Conservation (phyloP, 2,113 vertebrate species). For the Paratilapia polleni region DNA sequence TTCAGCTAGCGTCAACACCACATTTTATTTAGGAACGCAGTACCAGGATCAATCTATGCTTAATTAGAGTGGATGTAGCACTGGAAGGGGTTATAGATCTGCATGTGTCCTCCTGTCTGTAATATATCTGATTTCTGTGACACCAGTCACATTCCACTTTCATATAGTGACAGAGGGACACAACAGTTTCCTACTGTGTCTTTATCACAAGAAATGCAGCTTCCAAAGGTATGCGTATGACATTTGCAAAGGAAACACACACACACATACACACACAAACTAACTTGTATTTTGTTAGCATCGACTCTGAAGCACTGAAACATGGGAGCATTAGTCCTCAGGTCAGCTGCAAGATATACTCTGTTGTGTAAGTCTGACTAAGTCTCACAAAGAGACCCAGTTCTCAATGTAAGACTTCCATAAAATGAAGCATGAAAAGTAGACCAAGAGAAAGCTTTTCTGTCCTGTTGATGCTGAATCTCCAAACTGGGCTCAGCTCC, state of each 20-base stretch:
- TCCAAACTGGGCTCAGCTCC: constrained; percentile 13
- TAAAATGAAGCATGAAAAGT: constrained; percentile 39
- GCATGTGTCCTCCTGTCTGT: neutral
- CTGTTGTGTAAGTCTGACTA: constrained; percentile 60
- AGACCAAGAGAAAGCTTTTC: constrained; percentile 11
- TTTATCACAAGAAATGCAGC: neutral
- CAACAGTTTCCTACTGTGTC: neutral
- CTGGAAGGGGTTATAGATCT: constrained; percentile 34
- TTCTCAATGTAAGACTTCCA: constrained; percentile 46
- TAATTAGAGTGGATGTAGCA: constrained; percentile 24
- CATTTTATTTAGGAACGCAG: neutral
- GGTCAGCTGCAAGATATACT: constrained; percentile 54
- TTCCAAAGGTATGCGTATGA: neutral
- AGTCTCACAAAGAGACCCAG: constrained; percentile 51
- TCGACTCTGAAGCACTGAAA: constrained; percentile 35
- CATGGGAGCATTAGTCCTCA: constrained; percentile 34
- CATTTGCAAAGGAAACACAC: neutral
- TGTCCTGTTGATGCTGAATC: constrained; percentile 37
- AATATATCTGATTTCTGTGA: neutral
- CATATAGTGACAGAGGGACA: neutral
- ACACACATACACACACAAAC: constrained; percentile 8
- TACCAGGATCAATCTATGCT: constrained; percentile 41
- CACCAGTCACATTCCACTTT: neutral
- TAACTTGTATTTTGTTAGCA: constrained; percentile 37
- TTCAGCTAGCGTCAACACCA: neutral